Evolutionary conservation across 2,888 invertebrate genomes (phyloP), one percentile per base, ranked within the genome.

Genomic region (Nomada goodeniana): DNA sequence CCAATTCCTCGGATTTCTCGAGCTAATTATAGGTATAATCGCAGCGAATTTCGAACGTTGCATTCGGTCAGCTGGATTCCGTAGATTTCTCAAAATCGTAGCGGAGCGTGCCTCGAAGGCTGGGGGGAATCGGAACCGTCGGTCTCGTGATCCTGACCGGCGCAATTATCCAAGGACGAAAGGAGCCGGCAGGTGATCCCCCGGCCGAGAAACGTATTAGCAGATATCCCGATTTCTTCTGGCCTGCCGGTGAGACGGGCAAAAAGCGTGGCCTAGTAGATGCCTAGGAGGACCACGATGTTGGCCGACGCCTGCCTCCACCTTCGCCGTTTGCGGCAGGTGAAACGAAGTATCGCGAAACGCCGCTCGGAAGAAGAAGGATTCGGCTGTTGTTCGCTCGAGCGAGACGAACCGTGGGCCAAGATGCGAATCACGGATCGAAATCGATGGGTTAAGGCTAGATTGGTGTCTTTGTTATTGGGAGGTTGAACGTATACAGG

Each of bases 121-220:
- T 83, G 76, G 76, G 50, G 50, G 64, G 42, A 60, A 64, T 72
- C 63, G 53, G 64, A 69, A n/a, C 69, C 53, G 26, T 13, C 59
- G 36, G 36, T 52, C 71, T 74, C 75, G 78, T 75, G 80, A 74
- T 82, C 74, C 84, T 76, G 84, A 85, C 89, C 86, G 86, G 85
- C 89, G 89, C 91, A 92, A 92, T 92, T 92, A 91, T 89, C 90
- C 91, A 92, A 92, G 92, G 92, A 89, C 92, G 89, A 89, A 86
- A 86, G 88, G 89, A 89, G 87, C 79, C 89, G 90, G 92, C 93
- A 92, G 92, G 93, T 93, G 93, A 92, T 89, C 82, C 65, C 55
- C 29, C 64, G 76, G 78, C 79, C 82, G 85, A 89, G 86, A 88
- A 91, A 87, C 89, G 84, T 91, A 92, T 92, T 91, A 90, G 91